Percentiles rank a stretch among this genome's conserved stretches.
These are phyloP conservation scores for Lagorchestes hirsutus DNA, from an alignment of 2,797 vertebrate species.

Conservation along the genomic window DNA sequence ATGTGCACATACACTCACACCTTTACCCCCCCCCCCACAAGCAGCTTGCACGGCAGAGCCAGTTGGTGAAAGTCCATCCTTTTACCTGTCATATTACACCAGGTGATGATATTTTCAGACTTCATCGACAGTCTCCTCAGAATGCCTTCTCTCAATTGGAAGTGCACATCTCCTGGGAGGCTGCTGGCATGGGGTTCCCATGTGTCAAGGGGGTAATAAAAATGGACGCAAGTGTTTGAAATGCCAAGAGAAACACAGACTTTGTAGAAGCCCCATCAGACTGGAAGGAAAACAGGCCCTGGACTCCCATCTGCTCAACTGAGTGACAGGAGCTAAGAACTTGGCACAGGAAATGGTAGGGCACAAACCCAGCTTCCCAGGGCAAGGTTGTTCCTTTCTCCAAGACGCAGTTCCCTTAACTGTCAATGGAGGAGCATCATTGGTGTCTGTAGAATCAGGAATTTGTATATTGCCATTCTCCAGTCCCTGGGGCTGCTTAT, in stretches of 20 bases:
- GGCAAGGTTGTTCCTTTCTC: not conserved
- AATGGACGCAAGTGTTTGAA: slow-evolving; percentile 72
- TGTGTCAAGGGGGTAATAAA: slow-evolving; percentile 71
- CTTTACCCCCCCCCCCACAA: too few relatives aligned
- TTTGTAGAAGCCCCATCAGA: slow-evolving; percentile 59
- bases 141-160: slow-evolving; percentile 70
- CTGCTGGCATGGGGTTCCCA: slow-evolving; percentile 69
- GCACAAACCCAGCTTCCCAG: accelerated
- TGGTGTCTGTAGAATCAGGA: too few relatives aligned
- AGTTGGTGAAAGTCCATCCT: slow-evolving; percentile 1
- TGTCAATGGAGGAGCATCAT: too few relatives aligned
- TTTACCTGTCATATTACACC: slow-evolving; percentile 72
- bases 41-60: not conserved
- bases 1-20: too few relatives aligned
- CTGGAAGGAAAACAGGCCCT: slow-evolving; percentile 49
- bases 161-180: slow-evolving; percentile 58
- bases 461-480: too few relatives aligned
- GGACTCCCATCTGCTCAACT: not conserved
- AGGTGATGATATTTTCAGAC: slow-evolving; percentile 67
- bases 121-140: slow-evolving; percentile 61
- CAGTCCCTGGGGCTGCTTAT: too few relatives aligned
- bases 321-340: not conserved
- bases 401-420: too few relatives aligned
- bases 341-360: not conserved
- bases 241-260: slow-evolving; percentile 75